These are phyloP conservation scores for Thalassaphorura encarpata DNA, from an alignment of 1,140 invertebrate species.

Conservation along the genomic window DNA sequence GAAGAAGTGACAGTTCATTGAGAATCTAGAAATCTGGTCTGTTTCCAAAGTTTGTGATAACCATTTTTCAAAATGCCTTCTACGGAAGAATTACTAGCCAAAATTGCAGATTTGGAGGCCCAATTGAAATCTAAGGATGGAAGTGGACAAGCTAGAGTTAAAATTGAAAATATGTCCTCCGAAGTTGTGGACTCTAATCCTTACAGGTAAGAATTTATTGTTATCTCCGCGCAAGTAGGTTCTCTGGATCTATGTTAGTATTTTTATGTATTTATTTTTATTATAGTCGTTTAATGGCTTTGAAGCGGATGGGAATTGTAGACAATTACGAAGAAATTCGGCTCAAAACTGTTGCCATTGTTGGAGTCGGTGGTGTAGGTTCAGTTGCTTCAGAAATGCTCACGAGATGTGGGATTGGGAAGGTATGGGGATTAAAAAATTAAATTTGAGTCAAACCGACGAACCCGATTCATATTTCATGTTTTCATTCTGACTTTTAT, in stretches of 20 bases:
- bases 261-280: slow-evolving; percentile 29
- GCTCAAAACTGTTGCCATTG: slow-evolving; percentile 79
- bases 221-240: not conserved
- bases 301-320: slow-evolving; percentile 98
- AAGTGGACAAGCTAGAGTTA: slow-evolving; percentile 3
- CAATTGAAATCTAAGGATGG: not conserved
- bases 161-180: slow-evolving; percentile 63
- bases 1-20: not conserved
- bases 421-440: slow-evolving; percentile 57
- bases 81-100: slow-evolving; percentile 44
- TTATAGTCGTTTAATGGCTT: slow-evolving; percentile 88
- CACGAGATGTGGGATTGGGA: slow-evolving; percentile 94
- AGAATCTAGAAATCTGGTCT: not conserved
- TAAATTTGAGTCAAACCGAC: no score
- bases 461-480: no score
- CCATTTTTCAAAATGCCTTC: not conserved
- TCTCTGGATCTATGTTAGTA: not conserved
- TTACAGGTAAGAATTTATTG: slow-evolving; percentile 61
- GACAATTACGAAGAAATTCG: slow-evolving; percentile 96
- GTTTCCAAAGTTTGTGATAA: not conserved
- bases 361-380: slow-evolving; percentile 98
- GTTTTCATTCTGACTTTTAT: no score
- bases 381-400: slow-evolving; percentile 99
- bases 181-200: slow-evolving; percentile 99
- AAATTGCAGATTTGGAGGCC: slow-evolving; percentile 41